Base-by-base conservation (phyloP, 23 tunicate genomes). In the Botrylloides violaceus region DNA sequence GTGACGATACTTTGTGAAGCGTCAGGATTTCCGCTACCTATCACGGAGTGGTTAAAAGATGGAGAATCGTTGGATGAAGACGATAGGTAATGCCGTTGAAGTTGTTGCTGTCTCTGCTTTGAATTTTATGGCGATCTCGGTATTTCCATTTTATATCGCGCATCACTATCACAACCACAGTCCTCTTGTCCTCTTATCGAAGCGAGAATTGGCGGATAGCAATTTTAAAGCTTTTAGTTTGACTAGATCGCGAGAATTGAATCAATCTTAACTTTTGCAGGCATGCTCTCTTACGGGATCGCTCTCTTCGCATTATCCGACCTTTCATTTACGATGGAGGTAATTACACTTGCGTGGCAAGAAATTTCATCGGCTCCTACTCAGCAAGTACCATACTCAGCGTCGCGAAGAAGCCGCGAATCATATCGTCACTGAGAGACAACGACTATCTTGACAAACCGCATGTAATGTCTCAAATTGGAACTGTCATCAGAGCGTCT, bases 1-100 rank as follows among this genome's bases (percentile, higher is more conserved):
- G 77, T 90, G 34, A 90, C 97, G 24, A 78, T 90, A 29, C 53
- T 90, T 24, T 90, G 97, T 70, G 97, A 90, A 34, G 90, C 82
- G 3, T 48, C 70, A 2, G 97, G 97, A n/a, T 18, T 59, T 38
- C 85, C 90, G 1, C 22, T 34, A 3, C 85, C 86, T 4, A 29
- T 29, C 3, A 73, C 73, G 36, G 26, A 72, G 39, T 90, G 97
- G 97, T 73, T 34, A 30, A 59, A 88, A 36, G 83, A 90, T 37
- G 88, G 47, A 24, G 19, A 32, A 6, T 24, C 28, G 38, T 59
- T 60, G 21, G 20, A 33, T 24, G 12, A 32, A 31, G 53, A 34
- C 37, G 71, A 59, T 34, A 57, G 71, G 65, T 75, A 59, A 12
- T 59, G n/a, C n/a, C n/a, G n/a, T n/a, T n/a, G n/a, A n/a, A n/a